Evolutionary conservation across 2,113 vertebrate species (phyloP).

Genomic region (Sterna hirundo): DNA sequence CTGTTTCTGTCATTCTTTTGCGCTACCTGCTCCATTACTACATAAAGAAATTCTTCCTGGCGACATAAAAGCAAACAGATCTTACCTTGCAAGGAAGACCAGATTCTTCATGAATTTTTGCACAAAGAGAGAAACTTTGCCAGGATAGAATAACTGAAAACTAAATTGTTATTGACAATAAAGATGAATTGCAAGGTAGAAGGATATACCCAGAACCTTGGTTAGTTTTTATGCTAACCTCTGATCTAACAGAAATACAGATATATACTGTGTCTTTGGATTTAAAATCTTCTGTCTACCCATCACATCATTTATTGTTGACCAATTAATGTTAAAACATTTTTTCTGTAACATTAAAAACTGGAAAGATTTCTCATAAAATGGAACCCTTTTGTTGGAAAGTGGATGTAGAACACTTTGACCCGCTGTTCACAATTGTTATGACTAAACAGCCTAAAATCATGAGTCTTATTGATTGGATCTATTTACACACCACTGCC

Average conservation of each 20-base stretch:
- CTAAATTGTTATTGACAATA: background rate
- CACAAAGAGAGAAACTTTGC: background rate
- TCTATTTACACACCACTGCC: background rate
- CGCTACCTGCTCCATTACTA: background rate
- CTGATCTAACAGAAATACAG: background rate
- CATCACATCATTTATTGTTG: background rate
- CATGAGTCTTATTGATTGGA: background rate
- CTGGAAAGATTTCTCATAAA: background rate
- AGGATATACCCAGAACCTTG: background rate
- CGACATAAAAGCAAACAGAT: background rate
- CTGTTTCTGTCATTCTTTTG: background rate
- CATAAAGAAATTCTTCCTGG: accelerated
- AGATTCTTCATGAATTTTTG: background rate
- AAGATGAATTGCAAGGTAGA: background rate
- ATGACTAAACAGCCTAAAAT: background rate
- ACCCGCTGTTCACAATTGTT: background rate
- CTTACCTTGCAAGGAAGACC: background rate
- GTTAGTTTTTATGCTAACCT: background rate
- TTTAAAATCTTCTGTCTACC: background rate
- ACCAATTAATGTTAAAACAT: background rate
- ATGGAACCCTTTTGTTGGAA: background rate
- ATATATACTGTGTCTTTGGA: background rate
- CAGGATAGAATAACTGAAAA: background rate
- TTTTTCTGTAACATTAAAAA: background rate
- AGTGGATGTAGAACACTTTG: background rate